Evolutionary conservation across 2,797 vertebrate genomes (phyloP).

Genomic region (Trematomus bernacchii): DNA sequence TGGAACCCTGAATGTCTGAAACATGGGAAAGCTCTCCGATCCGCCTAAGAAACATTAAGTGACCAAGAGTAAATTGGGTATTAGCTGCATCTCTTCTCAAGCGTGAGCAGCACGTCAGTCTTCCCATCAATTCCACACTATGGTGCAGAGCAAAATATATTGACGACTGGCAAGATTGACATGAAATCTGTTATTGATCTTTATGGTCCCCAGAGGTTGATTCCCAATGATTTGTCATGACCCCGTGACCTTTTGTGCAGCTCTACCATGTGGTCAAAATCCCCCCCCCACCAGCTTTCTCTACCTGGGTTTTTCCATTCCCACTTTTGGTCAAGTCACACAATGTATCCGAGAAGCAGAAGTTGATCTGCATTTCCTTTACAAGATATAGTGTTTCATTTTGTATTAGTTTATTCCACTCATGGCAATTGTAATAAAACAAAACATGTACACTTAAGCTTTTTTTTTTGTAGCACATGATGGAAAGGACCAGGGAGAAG

Average conservation of each 20-base stretch:
- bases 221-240: slow-evolving; percentile 24
- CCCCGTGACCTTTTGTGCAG: slow-evolving; percentile 21
- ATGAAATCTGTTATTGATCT: slow-evolving; percentile 32
- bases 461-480: too few species aligned
- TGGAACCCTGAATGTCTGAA: neutral
- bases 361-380: neutral
- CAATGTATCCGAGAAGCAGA: neutral
- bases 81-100: neutral
- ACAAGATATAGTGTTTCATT: neutral
- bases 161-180: slow-evolving; percentile 17
- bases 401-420: too few species aligned
- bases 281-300: neutral
- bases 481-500: too few species aligned
- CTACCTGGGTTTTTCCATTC: neutral
- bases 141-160: slow-evolving; percentile 14
- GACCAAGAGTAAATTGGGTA: neutral
- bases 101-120: neutral
- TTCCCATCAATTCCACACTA: neutral
- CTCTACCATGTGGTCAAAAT: slow-evolving; percentile 1
- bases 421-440: too few species aligned
- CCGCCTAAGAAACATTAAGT: neutral
- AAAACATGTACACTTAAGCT: too few species aligned
- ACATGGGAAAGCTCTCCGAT: neutral
- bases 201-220: slow-evolving; percentile 11
- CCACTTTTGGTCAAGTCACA: neutral